Conservation (phyloP, 2,797 vertebrate genomes). For the Megalops cyprinoides region DNA sequence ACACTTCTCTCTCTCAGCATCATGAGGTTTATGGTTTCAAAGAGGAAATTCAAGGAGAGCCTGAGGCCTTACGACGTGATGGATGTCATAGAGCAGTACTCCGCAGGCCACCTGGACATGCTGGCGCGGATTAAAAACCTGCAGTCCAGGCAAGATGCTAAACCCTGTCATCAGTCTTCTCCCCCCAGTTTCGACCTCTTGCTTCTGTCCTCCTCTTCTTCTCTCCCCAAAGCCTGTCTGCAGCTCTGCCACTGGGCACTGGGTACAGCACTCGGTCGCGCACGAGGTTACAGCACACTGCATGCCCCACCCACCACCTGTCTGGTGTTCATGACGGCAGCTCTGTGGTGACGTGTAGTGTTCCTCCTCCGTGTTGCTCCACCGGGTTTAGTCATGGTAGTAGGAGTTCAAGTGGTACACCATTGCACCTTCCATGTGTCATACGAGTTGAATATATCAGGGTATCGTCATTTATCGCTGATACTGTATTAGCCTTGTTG, state of each 20-base stretch:
- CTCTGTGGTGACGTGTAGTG: conserved; percentile 31
- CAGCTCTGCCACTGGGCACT: conserved; percentile 36
- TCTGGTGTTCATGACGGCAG: conserved; percentile 30
- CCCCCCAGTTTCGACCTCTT: neutral
- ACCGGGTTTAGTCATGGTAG: neutral
- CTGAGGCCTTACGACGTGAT: conserved; percentile 96
- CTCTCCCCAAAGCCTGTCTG: conserved; percentile 24
- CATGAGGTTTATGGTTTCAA: conserved; percentile 96
- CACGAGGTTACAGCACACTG: conserved; percentile 30
- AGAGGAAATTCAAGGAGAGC: conserved; percentile 97
- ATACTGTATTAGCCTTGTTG: neutral
- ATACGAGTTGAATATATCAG: conserved; percentile 11
- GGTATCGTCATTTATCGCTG: neutral
- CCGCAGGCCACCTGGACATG: conserved; percentile 97
- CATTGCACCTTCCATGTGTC: neutral
- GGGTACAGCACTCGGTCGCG: conserved; percentile 42
- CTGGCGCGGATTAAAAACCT: conserved; percentile 97
- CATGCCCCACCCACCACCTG: conserved; percentile 30
- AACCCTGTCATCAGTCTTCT: conserved; percentile 9
- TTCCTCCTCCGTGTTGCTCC: conserved; percentile 33
- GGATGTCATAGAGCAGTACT: conserved; percentile 98
- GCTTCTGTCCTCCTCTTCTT: neutral
- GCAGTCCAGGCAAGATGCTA: conserved; percentile 90
- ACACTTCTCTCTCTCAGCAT: conserved; percentile 74
- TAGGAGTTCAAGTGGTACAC: neutral